Percentiles rank a stretch among this genome's conserved stretches.
phyloP scores from a whole-genome alignment of 2,113 vertebrate genomes.

The Phodopus roborovskii region DNA sequence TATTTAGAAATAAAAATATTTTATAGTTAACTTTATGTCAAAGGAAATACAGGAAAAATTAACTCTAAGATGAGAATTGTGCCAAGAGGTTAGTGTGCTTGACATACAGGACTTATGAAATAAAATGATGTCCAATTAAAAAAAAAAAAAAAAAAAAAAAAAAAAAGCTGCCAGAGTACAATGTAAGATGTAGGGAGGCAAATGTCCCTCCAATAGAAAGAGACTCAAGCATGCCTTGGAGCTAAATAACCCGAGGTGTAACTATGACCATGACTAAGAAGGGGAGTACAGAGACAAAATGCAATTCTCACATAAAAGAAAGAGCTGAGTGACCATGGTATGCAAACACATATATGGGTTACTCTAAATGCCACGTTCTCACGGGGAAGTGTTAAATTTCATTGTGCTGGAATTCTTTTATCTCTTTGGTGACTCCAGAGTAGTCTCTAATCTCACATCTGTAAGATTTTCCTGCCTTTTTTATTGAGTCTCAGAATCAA shows the following conservation, averaged over 20 bases:
- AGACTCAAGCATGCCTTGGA: not conserved
- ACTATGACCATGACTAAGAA: not conserved
- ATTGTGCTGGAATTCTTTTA: not conserved
- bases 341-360: not conserved
- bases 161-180: not conserved
- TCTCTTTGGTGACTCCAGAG: too few species aligned
- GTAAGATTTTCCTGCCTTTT: not conserved
- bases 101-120: not conserved
- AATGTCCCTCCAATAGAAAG: not conserved
- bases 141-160: slow-evolving; percentile 26
- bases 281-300: not conserved
- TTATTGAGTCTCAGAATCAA: not conserved
- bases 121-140: not conserved
- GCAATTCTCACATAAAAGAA: not conserved
- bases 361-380: not conserved
- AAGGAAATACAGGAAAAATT: not conserved
- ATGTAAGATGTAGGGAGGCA: not conserved
- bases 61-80: not conserved
- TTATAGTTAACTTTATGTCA: not conserved
- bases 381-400: not conserved
- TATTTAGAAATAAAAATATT: not conserved
- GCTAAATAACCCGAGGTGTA: not conserved
- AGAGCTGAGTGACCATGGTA: not conserved
- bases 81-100: not conserved
- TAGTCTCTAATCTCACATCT: not conserved